Evolutionary conservation across 2,888 invertebrate species (phyloP), one percentile per base, ranked within the genome.

Genomic region (Cremastinae sp.): DNA sequence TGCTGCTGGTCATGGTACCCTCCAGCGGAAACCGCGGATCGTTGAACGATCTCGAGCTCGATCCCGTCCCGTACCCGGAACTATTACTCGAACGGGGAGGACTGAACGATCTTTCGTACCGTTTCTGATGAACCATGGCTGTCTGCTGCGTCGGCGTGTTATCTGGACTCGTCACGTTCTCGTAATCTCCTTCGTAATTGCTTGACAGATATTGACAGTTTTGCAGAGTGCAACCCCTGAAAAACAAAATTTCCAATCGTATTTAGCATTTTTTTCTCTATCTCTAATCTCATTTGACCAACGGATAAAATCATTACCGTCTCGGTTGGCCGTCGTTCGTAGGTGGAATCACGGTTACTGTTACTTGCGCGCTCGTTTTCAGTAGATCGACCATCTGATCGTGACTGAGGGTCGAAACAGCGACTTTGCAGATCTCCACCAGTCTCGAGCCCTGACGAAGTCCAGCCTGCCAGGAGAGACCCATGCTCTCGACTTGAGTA

Each of bases 311-410:
- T 14, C 18, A 79, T 80, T 86, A 92, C 91, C 91, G 92, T 81
- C 95, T 91, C 1, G 95, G 93, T 49, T 92, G 91, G 49, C 94
- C 94, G 84, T 95, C 95, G 18, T 91, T 90, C 65, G 93, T 90
- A 0, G 97, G 95, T 41, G 95, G 95, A 83, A 96, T 94, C 72
- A 96, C 94, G 73, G 95, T 93, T 39, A 97, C 95, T 47, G 95
- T 96, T 62, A 98, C 97, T 53, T 95, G 94, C 78, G 94, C 94
- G 3, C 97, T 96, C 0, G 97, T 97, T 90, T 97, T 96, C 74
- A 98, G 91, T 80, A 97, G 91, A 90, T 97, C 97, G 37, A 97
- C 96, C 94, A 98, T 96, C 90, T 97, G 96, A 87, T 97, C 97
- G 90, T 97, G 96, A 37, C 94, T 95, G 78, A 98, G 90, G 0